Conservation (phyloP, 2,113 vertebrate species). For the Burhinus oedicnemus region DNA sequence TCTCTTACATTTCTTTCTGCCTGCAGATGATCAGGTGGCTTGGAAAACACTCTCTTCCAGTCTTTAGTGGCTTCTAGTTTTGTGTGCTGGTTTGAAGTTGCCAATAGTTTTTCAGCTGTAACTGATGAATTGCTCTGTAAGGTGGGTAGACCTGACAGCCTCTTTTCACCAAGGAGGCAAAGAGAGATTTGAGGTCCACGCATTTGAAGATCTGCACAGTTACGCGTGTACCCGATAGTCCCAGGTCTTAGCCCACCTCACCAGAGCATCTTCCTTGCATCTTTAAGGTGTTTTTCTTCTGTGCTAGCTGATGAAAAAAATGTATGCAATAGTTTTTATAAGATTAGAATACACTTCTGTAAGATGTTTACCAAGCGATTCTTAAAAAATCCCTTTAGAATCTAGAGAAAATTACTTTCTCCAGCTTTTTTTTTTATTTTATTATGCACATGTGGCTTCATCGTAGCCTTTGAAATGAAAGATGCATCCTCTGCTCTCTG, state of each 20-base stretch:
- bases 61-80: neutral
- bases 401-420: neutral
- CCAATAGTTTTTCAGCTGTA: neutral
- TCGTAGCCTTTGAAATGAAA: neutral
- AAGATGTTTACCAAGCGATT: neutral
- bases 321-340: neutral
- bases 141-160: neutral
- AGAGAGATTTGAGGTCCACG: neutral
- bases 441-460: neutral
- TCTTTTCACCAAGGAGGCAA: neutral
- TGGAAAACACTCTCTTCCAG: neutral
- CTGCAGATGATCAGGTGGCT: neutral
- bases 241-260: neutral
- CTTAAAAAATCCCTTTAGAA: neutral
- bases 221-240: rapidly evolving
- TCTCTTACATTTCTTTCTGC: neutral
- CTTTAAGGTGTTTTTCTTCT: neutral
- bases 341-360: neutral
- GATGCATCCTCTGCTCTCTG: neutral
- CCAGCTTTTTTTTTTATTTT: neutral
- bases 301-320: neutral
- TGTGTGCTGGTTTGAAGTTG: neutral
- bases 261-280: neutral
- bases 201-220: neutral
- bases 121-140: neutral